A percentile compares a stretch with the other conserved stretches of the same genome.
These are phyloP conservation scores for Hypocryptadius cinnamomeus DNA, from an alignment of 2,113 vertebrate genomes.

Conservation along the genomic window DNA sequence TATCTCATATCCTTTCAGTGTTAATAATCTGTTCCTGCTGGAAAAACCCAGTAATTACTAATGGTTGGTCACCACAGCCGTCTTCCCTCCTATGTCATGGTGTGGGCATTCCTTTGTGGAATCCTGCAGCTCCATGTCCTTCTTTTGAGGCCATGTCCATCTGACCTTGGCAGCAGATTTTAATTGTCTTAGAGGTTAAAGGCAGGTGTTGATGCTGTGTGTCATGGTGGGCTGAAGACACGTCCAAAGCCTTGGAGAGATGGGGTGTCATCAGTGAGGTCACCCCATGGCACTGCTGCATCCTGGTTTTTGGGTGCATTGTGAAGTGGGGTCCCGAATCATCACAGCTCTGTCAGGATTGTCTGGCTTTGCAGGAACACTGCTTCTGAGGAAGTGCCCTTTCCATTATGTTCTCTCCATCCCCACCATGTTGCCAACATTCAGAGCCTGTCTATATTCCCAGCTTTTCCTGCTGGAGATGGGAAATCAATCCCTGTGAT, in stretches of 20 bases:
- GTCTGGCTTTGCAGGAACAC: background rate
- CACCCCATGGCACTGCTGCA: background rate
- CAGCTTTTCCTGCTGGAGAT: background rate
- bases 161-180: background rate
- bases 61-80: background rate
- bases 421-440: background rate
- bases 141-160: background rate
- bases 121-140: background rate
- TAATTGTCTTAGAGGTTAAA: background rate
- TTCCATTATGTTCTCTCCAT: background rate
- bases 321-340: background rate
- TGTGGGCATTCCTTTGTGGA: background rate
- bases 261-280: background rate
- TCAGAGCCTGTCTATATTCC: background rate
- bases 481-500: background rate
- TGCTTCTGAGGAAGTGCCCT: background rate
- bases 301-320: background rate
- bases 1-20: background rate
- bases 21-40: background rate
- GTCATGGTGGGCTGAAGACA: background rate
- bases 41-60: background rate
- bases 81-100: background rate
- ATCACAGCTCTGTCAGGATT: background rate
- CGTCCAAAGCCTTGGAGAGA: background rate
- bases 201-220: background rate